Percentiles rank a stretch among this genome's conserved stretches.
Evolutionary conservation across 2,888 invertebrate species (phyloP).

Genomic region (Ochropacha duplaris): DNA sequence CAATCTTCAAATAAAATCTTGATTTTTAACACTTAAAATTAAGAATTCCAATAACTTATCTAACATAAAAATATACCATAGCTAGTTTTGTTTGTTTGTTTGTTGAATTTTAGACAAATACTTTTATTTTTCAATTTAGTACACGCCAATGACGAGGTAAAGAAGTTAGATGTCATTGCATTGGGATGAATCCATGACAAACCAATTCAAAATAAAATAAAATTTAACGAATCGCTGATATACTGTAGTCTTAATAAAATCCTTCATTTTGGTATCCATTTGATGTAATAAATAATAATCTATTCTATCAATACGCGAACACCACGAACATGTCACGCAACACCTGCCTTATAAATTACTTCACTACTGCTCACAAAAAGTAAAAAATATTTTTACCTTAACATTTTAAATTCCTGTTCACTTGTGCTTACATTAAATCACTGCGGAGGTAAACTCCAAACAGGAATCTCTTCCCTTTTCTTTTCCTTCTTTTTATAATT

Average conservation of each 20-base stretch:
- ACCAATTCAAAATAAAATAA: not conserved
- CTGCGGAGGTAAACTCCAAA: constrained; percentile 72
- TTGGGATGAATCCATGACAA: no score
- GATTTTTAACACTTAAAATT: not conserved
- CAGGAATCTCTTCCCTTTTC: constrained; percentile 65
- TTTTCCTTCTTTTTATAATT: constrained; percentile 67
- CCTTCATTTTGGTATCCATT: no score
- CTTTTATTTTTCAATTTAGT: no score
- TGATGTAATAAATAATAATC: not conserved
- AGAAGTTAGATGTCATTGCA: no score
- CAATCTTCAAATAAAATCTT: not conserved
- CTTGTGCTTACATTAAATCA: constrained; percentile 38
- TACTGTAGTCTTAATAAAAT: not conserved
- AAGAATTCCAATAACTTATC: not conserved
- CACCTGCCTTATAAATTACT: not conserved
- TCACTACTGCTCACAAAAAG: not conserved
- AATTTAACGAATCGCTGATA: not conserved
- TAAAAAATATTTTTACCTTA: not conserved
- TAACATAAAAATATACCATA: not conserved
- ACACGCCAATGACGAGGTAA: no score
- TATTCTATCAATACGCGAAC: not conserved
- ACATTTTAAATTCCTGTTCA: constrained; percentile 13
- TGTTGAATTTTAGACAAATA: not conserved
- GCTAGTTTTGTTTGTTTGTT: no score
- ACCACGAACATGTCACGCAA: no score